phyloP scores from a whole-genome alignment of 2,888 invertebrate genomes.

The Leistus spinibarbis region DNA sequence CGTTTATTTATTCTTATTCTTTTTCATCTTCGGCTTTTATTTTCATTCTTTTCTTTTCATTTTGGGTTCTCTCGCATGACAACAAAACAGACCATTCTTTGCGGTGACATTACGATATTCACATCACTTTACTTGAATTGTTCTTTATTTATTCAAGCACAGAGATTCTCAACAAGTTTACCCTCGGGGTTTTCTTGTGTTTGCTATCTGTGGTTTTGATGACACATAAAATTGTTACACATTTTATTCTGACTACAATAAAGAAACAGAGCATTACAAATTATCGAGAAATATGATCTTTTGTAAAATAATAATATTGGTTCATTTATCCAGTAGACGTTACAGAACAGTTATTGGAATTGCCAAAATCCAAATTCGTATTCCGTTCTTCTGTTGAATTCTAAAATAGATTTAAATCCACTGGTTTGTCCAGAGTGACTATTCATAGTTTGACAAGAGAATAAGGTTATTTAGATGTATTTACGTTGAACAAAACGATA shows the following conservation, averaged over 20 bases:
- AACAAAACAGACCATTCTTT: background rate
- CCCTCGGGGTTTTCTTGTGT: background rate
- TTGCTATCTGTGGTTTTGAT: background rate
- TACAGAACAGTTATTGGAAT: too few species aligned
- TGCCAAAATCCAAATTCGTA: too few species aligned
- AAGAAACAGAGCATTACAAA: too few species aligned
- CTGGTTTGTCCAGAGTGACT: background rate
- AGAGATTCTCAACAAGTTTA: background rate
- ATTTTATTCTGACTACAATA: too few species aligned
- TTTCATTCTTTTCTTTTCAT: background rate
- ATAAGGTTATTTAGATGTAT: background rate
- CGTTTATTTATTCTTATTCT: background rate
- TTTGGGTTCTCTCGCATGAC: background rate
- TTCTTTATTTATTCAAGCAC: background rate
- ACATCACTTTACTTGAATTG: background rate
- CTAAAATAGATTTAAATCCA: background rate
- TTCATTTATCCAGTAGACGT: too few species aligned
- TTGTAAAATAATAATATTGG: too few species aligned
- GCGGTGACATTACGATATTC: background rate
- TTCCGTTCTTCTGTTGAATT: too few species aligned
- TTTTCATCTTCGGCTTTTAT: too few species aligned
- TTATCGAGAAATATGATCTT: too few species aligned
- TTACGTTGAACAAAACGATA: background rate
- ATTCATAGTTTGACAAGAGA: background rate
- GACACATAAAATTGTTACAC: background rate